A percentile compares a stretch with the other conserved stretches of the same genome.
phyloP scores from a whole-genome alignment of 2,113 vertebrate genomes.

The Gymnobelideus leadbeateri region DNA sequence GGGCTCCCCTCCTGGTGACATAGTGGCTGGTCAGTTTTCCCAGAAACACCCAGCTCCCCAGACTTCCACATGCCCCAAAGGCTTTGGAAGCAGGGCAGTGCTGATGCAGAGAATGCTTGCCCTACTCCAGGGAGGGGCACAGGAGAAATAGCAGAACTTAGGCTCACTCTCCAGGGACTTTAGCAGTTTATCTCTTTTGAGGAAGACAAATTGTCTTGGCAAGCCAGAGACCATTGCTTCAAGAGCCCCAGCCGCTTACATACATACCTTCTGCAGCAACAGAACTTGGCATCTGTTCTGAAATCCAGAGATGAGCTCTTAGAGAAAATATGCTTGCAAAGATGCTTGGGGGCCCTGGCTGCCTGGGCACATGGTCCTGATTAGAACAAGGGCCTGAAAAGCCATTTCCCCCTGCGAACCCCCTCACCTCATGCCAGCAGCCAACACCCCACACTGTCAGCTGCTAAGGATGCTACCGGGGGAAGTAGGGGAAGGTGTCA shows the following conservation, averaged over 20 bases:
- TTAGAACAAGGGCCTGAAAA: slow-evolving; percentile 81
- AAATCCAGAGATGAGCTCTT: slow-evolving; percentile 82
- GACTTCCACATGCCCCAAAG: background rate
- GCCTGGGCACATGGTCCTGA: slow-evolving; percentile 80
- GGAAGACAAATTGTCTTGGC: slow-evolving; percentile 49
- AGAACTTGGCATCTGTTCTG: slow-evolving; percentile 80
- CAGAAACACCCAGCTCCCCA: slow-evolving; percentile 37
- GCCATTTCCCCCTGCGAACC: slow-evolving; percentile 74
- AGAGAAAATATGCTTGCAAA: slow-evolving; percentile 82
- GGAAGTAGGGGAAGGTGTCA: slow-evolving; percentile 19
- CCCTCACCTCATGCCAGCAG: slow-evolving; percentile 52
- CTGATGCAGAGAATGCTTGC: slow-evolving; percentile 5
- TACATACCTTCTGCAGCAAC: slow-evolving; percentile 77
- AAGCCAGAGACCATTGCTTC: slow-evolving; percentile 64
- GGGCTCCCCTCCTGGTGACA: background rate
- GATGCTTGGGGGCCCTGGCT: slow-evolving; percentile 77
- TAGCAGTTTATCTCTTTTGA: slow-evolving; percentile 48
- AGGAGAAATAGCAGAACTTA: slow-evolving; percentile 54
- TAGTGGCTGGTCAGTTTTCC: background rate
- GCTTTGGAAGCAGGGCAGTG: slow-evolving; percentile 38
- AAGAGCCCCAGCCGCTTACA: slow-evolving; percentile 60
- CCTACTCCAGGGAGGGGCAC: slow-evolving; percentile 33
- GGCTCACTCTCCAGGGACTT: slow-evolving; percentile 40
- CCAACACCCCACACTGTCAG: slow-evolving; percentile 62
- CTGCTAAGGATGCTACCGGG: slow-evolving; percentile 52